Evolutionary conservation across 2,888 invertebrate genomes (phyloP), one percentile per base, ranked within the genome.

Genomic region (Leptopilina drosophilae): DNA sequence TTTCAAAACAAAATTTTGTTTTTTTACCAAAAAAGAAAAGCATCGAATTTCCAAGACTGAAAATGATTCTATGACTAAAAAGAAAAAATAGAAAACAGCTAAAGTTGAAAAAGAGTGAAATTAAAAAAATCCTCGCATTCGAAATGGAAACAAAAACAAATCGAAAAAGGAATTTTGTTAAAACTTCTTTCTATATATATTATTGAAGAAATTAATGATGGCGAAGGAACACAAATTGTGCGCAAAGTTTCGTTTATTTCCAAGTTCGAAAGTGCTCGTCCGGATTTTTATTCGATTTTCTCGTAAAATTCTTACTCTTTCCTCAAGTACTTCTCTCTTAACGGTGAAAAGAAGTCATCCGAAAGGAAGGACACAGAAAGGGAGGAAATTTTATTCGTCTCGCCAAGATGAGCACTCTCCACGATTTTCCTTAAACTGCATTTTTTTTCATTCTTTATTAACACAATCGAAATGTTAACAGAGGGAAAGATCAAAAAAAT

Each of bases 211-310:
- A 73, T 73, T 73, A 56, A 73, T 9, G 73, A 73, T 8, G 56
- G 26, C 53, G 20, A 62, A 62, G 15, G 5, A 12, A 33, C 33
- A 73, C 26, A 73, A 73, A 33, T 56, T 69, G 69, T 53, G 53
- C 53, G 15, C 33, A 67, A 12, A 73, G 56, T 73, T 73, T 73
- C 56, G 73, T 73, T 73, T 73, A 73, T 73, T 49, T 73, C 56
- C 26, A 56, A 33, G 56, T 73, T 56, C 33, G 56, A 33, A 56
- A 56, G 56, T 73, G 56, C 56, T n/a, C 26, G 26, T 33, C n/a
- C n/a, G 73, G 73, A 73, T 56, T 56, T 69, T 73, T 56, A 73
- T 73, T 73, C 73, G 73, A 73, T 73, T 73, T 73, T 73, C 56
- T 56, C 73, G 56, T 73, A 56, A 73, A 69, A 73, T 73, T 33